phyloP scores from a whole-genome alignment of 1,140 invertebrate species.

The Drosophila punjabiensis region DNA sequence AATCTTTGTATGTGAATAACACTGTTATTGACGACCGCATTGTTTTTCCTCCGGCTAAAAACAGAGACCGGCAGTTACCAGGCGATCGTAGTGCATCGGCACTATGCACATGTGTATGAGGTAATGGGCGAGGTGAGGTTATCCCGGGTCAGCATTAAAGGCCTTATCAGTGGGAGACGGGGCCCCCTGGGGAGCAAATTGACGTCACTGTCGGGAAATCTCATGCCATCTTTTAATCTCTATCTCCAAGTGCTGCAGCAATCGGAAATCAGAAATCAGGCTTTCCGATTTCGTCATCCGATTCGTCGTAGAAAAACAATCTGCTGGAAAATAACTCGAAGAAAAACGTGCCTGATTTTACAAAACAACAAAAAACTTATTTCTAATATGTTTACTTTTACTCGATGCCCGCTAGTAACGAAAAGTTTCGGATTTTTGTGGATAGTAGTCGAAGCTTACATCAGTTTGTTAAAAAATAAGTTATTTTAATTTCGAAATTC shows the following conservation, averaged over 20 bases:
- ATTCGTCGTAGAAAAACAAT: conserved; percentile 39
- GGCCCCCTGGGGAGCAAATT: conserved; percentile 51
- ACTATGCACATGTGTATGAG: conserved; percentile 6
- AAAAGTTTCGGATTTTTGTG: not conserved
- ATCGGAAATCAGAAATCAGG: conserved; percentile 34
- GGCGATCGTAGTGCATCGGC: conserved; percentile 32
- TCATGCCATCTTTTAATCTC: conserved; percentile 9
- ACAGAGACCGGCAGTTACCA: conserved; percentile 55
- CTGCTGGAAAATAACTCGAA: conserved; percentile 41
- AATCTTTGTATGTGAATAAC: conserved; percentile 44
- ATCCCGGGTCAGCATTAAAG: conserved; percentile 13
- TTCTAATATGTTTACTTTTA: not conserved
- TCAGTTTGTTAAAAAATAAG: not conserved
- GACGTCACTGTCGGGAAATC: conserved; percentile 53
- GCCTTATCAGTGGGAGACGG: conserved; percentile 59
- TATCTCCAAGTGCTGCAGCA: conserved; percentile 43
- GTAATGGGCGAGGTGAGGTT: conserved; percentile 7
- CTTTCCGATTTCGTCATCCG: conserved; percentile 65
- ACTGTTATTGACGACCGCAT: conserved; percentile 62
- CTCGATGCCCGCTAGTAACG: not conserved
- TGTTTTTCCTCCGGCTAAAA: conserved; percentile 46
- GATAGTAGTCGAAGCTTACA: not conserved
- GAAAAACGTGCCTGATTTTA: conserved; percentile 9
- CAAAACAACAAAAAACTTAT: not conserved
- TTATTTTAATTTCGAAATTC: not conserved